Percentiles rank a stretch among this genome's conserved stretches.
These are phyloP conservation scores for Hylaeus volcanicus DNA, from an alignment of 1,140 invertebrate genomes.

Conservation along the genomic window DNA sequence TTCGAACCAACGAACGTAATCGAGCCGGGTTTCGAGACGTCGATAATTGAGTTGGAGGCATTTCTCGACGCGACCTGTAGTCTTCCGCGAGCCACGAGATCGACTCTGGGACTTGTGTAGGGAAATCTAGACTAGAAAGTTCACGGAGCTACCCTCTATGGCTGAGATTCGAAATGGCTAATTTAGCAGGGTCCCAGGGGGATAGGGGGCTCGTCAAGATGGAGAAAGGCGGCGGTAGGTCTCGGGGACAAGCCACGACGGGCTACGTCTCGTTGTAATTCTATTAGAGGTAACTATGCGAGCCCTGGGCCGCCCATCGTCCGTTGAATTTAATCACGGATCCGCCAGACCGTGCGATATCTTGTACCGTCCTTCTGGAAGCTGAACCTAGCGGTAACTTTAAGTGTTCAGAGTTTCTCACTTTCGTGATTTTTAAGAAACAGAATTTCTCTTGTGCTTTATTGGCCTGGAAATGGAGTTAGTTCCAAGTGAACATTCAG, in stretches of 20 bases:
- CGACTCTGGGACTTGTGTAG: not conserved
- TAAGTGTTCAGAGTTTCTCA: too few species aligned
- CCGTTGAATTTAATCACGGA: constrained; percentile 79
- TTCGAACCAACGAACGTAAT: not conserved
- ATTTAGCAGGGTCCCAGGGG: constrained; percentile 77
- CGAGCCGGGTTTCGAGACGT: too few species aligned
- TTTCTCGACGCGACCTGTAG: too few species aligned
- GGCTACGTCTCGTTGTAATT: constrained; percentile 78
- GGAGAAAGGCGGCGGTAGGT: constrained; percentile 56
- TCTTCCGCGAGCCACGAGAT: not conserved
- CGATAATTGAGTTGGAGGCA: not conserved
- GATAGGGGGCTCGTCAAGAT: constrained; percentile 57
- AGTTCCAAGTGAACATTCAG: too few species aligned
- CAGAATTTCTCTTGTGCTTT: too few species aligned
- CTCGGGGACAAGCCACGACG: constrained; percentile 62
- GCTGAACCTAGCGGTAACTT: not conserved
- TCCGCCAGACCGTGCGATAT: constrained; percentile 76
- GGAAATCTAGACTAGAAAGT: constrained; percentile 17
- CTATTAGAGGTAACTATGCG: constrained; percentile 80
- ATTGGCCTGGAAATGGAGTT: too few species aligned
- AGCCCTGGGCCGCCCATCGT: constrained; percentile 72
- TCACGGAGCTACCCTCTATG: constrained; percentile 68
- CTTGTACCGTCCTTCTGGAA: constrained; percentile 52
- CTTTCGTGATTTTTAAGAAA: too few species aligned
- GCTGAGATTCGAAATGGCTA: constrained; percentile 80